A percentile compares a stretch with the other conserved stretches of the same genome.
These are phyloP conservation scores for Danionella dracula DNA, from an alignment of 2,797 vertebrate genomes.

Conservation along the genomic window DNA sequence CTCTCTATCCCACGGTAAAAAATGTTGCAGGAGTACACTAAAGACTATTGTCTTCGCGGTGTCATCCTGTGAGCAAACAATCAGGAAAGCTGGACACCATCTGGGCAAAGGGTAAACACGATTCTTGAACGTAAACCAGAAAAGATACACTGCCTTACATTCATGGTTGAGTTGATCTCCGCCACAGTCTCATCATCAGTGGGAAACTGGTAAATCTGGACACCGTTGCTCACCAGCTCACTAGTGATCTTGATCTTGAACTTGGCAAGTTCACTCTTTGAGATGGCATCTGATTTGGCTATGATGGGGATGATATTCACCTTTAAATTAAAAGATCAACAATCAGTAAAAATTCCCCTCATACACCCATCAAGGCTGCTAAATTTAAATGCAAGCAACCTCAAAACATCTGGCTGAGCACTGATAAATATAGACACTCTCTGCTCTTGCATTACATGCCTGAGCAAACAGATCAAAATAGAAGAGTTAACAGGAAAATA, in stretches of 20 bases:
- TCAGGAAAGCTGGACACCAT: conserved; percentile 42
- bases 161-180: conserved; percentile 99
- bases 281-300: conserved; percentile 95
- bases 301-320: conserved; percentile 98
- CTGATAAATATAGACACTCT: conserved; percentile 30
- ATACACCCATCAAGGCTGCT: no score
- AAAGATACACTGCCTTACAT: conserved; percentile 82
- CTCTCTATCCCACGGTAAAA: conserved; percentile 55
- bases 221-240: conserved; percentile 94
- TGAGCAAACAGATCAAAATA: neutral
- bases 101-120: no score
- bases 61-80: conserved; percentile 39
- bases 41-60: conserved; percentile 36
- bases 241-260: conserved; percentile 99
- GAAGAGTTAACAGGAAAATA: neutral
- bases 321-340: conserved; percentile 52
- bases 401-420: conserved; percentile 34
- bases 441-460: neutral
- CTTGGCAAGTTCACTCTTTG: conserved; percentile 95
- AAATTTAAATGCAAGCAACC: conserved; percentile 5
- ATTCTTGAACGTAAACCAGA: no score
- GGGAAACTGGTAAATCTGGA: conserved; percentile 98
- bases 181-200: conserved; percentile 94
- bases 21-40: conserved; percentile 50
- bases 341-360: conserved; percentile 1